Evolutionary conservation across 1,140 invertebrate genomes (phyloP).

Genomic region (Zaprionus kolodkinae): DNA sequence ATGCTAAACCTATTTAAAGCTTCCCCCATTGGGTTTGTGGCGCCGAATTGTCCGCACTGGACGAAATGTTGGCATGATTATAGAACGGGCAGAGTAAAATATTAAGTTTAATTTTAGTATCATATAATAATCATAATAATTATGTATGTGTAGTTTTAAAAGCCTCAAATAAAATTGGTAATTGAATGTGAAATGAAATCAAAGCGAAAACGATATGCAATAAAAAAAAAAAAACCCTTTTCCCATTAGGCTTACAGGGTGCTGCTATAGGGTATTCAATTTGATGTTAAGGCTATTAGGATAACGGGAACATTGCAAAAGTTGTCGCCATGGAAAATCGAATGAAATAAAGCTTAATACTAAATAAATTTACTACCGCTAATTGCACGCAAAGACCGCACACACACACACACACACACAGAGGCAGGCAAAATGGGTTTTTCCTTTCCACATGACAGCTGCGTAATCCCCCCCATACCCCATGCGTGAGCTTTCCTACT

Average conservation of each 20-base stretch:
- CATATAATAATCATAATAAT: neutral
- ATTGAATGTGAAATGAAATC: constrained; percentile 27
- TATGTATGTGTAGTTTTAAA: constrained; percentile 3
- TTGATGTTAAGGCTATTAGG: constrained; percentile 44
- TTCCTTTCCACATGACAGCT: constrained; percentile 16
- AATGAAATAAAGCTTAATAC: constrained; percentile 49
- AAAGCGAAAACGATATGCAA: constrained; percentile 20
- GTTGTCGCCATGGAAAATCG: constrained; percentile 29
- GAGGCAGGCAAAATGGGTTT: neutral
- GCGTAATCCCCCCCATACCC: constrained; percentile 33
- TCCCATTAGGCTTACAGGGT: constrained; percentile 52
- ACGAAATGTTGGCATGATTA: constrained; percentile 49
- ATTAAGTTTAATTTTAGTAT: constrained; percentile 21
- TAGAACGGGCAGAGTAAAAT: constrained; percentile 20
- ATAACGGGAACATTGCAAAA: constrained; percentile 12
- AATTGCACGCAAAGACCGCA: constrained; percentile 37
- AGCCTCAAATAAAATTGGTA: neutral
- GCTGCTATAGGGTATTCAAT: constrained; percentile 22
- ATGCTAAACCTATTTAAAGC: neutral
- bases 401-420: constrained; percentile 7
- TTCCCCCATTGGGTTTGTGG: constrained; percentile 19
- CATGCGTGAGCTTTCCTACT: neutral
- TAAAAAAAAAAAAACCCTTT: constrained; percentile 46
- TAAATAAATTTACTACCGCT: constrained; percentile 49
- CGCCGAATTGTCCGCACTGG: constrained; percentile 35